Conservation (phyloP, 2,797 vertebrate species). For the Stomatorhinus walkeri region DNA sequence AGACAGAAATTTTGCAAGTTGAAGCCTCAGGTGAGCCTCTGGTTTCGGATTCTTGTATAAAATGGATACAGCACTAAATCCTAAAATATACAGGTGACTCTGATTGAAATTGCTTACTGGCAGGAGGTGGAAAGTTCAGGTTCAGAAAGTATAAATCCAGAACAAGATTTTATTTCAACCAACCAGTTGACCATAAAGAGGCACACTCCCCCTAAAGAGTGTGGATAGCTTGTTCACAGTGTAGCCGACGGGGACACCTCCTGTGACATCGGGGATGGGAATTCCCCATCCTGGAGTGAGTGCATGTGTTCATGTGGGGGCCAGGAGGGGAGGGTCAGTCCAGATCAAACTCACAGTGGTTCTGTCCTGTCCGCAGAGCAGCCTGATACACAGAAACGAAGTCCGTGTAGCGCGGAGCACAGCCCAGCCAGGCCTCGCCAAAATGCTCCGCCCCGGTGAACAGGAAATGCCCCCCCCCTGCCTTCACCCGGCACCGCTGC, state of each 20-base stretch:
- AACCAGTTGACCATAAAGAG: not conserved
- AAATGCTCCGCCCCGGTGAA: constrained; percentile 75
- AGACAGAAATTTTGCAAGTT: no score
- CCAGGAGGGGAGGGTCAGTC: constrained; percentile 39
- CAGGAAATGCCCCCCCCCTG: constrained; percentile 67
- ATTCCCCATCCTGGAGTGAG: not conserved
- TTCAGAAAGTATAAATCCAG: not conserved
- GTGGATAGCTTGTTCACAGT: not conserved
- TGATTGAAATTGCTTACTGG: not conserved
- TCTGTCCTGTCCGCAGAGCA: constrained; percentile 53
- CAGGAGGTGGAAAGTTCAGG: not conserved
- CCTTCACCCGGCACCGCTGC: constrained; percentile 60
- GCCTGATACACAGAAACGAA: constrained; percentile 59
- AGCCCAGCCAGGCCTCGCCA: constrained; percentile 75
- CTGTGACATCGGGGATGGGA: not conserved
- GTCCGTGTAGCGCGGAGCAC: constrained; percentile 70
- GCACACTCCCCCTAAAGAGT: not conserved
- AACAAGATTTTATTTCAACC: not conserved
- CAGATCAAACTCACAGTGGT: constrained; percentile 68
- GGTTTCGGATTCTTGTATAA: not conserved
- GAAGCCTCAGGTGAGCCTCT: not conserved
- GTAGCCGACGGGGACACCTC: not conserved
- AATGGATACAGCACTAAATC: not conserved
- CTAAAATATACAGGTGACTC: not conserved
- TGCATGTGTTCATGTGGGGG: not conserved